A percentile compares a stretch with the other conserved stretches of the same genome.
phyloP scores from a whole-genome alignment of 2,888 invertebrate species.

The Nemurella pictetii region DNA sequence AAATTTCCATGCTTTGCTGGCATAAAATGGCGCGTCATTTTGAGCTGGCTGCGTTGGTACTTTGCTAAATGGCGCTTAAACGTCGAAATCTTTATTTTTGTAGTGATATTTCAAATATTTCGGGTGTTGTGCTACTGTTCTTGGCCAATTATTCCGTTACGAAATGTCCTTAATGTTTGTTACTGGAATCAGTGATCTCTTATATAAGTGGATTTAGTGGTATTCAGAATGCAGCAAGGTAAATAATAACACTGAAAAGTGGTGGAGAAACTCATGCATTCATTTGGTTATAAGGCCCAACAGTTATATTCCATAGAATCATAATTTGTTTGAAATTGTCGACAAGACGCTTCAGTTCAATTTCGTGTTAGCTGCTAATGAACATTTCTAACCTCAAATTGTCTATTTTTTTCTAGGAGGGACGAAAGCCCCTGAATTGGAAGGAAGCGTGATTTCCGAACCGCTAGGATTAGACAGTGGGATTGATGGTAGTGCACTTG shows the following conservation, averaged over 20 bases:
- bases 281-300: background rate
- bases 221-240: background rate
- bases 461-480: constrained; percentile 47
- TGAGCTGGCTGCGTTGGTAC: constrained; percentile 42
- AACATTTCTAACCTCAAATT: background rate
- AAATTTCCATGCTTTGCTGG: constrained; percentile 46
- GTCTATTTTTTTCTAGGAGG: constrained; percentile 32
- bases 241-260: background rate
- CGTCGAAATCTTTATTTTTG: constrained; percentile 29
- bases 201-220: background rate
- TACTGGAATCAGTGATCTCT: background rate
- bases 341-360: background rate
- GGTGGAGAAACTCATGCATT: background rate
- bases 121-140: background rate
- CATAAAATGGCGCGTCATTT: constrained; percentile 46
- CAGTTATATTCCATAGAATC: background rate
- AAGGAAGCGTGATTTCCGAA: constrained; percentile 49
- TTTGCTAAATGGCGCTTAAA: constrained; percentile 41
- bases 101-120: background rate
- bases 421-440: constrained; percentile 37
- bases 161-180: background rate
- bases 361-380: too few relatives aligned
- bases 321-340: background rate
- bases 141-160: background rate
- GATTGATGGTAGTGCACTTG: constrained; percentile 48